Base-by-base conservation (phyloP, 2,113 vertebrate genomes). In the Corvus cornix region DNA sequence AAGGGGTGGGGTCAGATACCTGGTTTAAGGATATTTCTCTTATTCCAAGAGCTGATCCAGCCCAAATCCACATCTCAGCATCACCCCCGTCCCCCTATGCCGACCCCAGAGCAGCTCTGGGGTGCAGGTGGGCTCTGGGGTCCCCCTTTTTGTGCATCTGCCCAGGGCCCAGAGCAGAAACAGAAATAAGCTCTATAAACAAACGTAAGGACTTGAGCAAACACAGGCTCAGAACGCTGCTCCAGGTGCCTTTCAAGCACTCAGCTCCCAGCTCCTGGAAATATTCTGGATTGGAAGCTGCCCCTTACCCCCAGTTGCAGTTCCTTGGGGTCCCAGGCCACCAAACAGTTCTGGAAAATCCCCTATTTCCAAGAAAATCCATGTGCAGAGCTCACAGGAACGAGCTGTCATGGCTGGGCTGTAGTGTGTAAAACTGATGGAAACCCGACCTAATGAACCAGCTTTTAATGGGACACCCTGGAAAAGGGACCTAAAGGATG, bases 351-450 rank as follows among this genome's bases (percentile, higher is more conserved):
- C 48, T 16, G 23, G 62, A 56, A 88, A 73, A 86, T 44, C 72
- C 49, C 49, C 0, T 6, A 24, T 24, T 18, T 27, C 30, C 49
- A 3, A 59, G 26, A 21, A 80, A 70, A 16, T 5, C 11, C 0
- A 0, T 0, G 3, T 0, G 0, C 44, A 14, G 67, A 68, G 49
- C 60, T 66, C 16, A 0, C 0, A 5, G 84, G 66, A 60, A 48
- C 1, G 10, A 41, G 35, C 8, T 11, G 2, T 2, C 6, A 3
- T 0, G 26, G 28, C 43, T 9, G 1, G 62, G 46, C n/a, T 58
- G 44, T 24, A 14, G 17, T 3, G 17, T 10, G 33, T 4, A 37
- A 70, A 78, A 21, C 15, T 1, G 39, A 11, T 4, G 4, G 5
- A n/a, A 84, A 43, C 20, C 14, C 0, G 0, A 19, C 0, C 5